Evolutionary conservation across 2,797 vertebrate species (phyloP), one percentile per base, ranked within the genome.

Genomic region (Lepidocolaptes lacrymiger): DNA sequence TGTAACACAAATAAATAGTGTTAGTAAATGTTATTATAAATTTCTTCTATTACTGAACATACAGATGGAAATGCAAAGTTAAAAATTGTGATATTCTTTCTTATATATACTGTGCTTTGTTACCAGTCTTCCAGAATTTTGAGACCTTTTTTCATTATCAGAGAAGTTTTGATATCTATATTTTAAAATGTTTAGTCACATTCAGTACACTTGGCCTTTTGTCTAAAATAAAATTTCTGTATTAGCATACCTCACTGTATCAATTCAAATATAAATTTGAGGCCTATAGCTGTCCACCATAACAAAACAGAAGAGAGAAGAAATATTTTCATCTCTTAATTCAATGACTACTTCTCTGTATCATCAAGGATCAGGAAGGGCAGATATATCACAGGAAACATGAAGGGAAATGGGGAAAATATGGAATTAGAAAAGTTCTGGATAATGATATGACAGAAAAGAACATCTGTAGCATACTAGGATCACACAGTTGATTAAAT

Each of bases 1-100:
- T 97, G 91, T 95, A 96, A 94, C 95, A 95, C 89, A 95, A 92
- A 92, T 91, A 89, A 94, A 91, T 92, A 93, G 92, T 94, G 91
- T 91, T 94, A 87, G 88, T 96, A 92, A 96, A 96, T 96, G 93
- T 97, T 94, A 89, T 88, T 93, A 91, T 95, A 76, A 92, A 74
- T 95, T 94, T 94, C 26, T 90, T 91, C 72, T 90, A 95, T 94
- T 95, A 95, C 73, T 73, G 92, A 95, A 93, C 69, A 63, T 94
- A 91, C 79, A 89, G 95, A 95, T 96, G 89, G 89, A 93, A 94
- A 90, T 78, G 79, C 79, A 73, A 85, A 92, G 79, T 84, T 90
- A 89, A 81, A 88, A 86, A 91, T 90, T 91, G 51, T 91, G 39
- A 36, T 92, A 59, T 62, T 83, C 55, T 64, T 92, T 94, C 63